phyloP scores from a whole-genome alignment of 2,797 vertebrate species.

The Hipposideros larvatus region DNA sequence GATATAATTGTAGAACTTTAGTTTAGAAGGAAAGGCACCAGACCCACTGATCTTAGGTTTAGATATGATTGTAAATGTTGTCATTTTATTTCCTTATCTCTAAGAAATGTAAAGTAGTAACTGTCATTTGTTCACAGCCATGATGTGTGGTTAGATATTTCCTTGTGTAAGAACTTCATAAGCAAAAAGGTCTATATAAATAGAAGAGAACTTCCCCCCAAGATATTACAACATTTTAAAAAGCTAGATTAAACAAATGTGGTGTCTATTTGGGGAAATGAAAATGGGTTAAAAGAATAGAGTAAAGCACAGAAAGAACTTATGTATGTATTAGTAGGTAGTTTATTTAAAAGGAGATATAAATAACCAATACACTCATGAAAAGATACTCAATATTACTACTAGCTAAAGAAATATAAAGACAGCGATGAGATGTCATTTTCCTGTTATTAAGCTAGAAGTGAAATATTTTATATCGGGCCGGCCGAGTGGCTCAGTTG shows the following conservation, averaged over 20 bases:
- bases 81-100: slow-evolving; percentile 47
- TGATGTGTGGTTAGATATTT: slow-evolving; percentile 7
- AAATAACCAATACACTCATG: not conserved
- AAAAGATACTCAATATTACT: not conserved
- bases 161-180: not conserved
- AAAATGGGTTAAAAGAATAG: not conserved
- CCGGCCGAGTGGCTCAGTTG: too few relatives aligned
- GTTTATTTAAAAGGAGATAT: slow-evolving; percentile 27
- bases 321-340: not conserved
- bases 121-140: not conserved
- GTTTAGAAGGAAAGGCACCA: not conserved
- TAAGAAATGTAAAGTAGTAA: not conserved
- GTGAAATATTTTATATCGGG: not conserved
- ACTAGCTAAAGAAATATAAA: slow-evolving; percentile 9
- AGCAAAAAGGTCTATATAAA: not conserved
- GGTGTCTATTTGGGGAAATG: not conserved
- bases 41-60: not conserved
- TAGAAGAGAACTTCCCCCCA: not conserved
- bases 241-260: slow-evolving; percentile 1
- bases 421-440: not conserved
- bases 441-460: slow-evolving; percentile 16
- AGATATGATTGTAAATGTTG: not conserved
- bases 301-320: not conserved
- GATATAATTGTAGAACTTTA: not conserved
- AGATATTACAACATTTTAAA: not conserved